A percentile compares a stretch with the other conserved stretches of the same genome.
Conservation (phyloP, 2,797 vertebrate genomes). For the Lutjanus campechanus region DNA sequence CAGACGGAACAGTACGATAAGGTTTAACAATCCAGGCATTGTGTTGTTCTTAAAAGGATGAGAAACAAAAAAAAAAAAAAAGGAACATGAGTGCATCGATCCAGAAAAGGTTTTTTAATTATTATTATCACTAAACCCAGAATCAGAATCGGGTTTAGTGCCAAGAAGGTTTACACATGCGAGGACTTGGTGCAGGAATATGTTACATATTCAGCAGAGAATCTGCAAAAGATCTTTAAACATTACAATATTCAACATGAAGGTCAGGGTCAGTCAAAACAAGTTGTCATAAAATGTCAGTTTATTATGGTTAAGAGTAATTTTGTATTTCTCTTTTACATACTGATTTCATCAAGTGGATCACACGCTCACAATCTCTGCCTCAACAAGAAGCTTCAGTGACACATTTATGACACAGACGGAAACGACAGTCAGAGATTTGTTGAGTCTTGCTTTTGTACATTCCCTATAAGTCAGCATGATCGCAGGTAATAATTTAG, state of each 20-base stretch:
- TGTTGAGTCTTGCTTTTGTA: background rate
- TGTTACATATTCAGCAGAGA: too few species aligned
- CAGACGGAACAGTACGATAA: background rate
- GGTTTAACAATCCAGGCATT: background rate
- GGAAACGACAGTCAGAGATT: too few species aligned
- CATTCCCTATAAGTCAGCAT: background rate
- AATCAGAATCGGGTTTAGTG: too few species aligned
- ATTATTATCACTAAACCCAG: too few species aligned
- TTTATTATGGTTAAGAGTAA: background rate
- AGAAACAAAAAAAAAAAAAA: too few species aligned
- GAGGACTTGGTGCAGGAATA: too few species aligned
- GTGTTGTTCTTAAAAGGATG: background rate
- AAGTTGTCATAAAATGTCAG: background rate
- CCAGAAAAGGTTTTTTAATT: too few species aligned
- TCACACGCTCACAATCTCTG: too few species aligned
- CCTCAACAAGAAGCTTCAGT: background rate
- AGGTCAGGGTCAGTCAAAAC: background rate
- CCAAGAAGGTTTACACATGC: too few species aligned
- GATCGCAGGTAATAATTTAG: background rate
- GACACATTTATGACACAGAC: background rate
- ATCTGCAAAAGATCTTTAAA: too few species aligned
- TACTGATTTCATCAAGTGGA: background rate
- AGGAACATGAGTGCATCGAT: background rate
- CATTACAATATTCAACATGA: background rate
- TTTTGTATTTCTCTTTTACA: background rate